A percentile compares a stretch with the other conserved stretches of the same genome.
Conservation (phyloP, 2,888 invertebrate genomes). For the Andrena trimmerana region DNA sequence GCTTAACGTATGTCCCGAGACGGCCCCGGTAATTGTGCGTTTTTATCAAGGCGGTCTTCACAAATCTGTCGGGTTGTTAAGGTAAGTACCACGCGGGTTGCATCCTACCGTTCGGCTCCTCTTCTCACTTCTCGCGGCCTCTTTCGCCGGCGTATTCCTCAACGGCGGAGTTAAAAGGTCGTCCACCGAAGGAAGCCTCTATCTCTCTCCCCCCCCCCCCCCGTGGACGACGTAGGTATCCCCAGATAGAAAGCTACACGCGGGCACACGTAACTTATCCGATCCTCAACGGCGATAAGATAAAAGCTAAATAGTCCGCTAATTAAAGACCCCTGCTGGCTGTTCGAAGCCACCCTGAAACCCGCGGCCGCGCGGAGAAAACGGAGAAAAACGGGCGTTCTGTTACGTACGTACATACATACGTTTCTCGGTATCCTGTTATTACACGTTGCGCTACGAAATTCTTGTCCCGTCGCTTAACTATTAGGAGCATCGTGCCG, state of each 20-base stretch:
- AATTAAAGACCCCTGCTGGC: constrained; percentile 66
- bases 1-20: constrained; percentile 45
- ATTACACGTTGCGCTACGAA: constrained; percentile 38
- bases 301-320: constrained; percentile 70
- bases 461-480: constrained; percentile 31
- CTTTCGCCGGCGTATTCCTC: constrained; percentile 45
- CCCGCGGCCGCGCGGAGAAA: constrained; percentile 20
- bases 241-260: constrained; percentile 65
- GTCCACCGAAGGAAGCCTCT: constrained; percentile 34
- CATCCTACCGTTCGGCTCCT: constrained; percentile 46
- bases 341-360: constrained; percentile 54
- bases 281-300: constrained; percentile 69
- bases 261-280: constrained; percentile 65
- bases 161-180: constrained; percentile 58
- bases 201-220: neutral
- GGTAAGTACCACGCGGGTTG: constrained; percentile 61
- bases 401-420: constrained; percentile 6
- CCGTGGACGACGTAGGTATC: constrained; percentile 12
- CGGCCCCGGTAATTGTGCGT: constrained; percentile 68
- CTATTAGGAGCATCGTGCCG: constrained; percentile 52
- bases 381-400: constrained; percentile 40
- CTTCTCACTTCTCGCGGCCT: constrained; percentile 36
- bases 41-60: constrained; percentile 70
- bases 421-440: constrained; percentile 35
- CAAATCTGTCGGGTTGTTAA: constrained; percentile 73